A percentile compares a stretch with the other conserved stretches of the same genome.
Evolutionary conservation across 2,888 invertebrate species (phyloP).

Genomic region (Watsonalla cultraria): DNA sequence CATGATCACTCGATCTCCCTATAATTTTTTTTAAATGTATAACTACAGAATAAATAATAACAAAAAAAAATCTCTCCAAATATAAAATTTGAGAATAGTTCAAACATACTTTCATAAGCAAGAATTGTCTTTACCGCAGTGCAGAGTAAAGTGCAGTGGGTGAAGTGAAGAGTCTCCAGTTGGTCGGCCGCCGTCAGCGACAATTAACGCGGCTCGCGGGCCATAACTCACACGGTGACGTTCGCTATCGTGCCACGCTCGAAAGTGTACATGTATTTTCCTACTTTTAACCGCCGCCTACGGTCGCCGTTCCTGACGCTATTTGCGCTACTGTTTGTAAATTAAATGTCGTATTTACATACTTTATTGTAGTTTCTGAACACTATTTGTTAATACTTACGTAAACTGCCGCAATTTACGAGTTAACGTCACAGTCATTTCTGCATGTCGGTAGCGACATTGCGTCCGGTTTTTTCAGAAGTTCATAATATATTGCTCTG

Average conservation of each 20-base stretch:
- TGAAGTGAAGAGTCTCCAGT: conserved; percentile 9
- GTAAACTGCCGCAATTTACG: conserved; percentile 38
- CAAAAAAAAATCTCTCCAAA: no score
- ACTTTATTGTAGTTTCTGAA: conserved; percentile 67
- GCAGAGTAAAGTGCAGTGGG: conserved; percentile 22
- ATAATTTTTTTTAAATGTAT: no score
- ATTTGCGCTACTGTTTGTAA: conserved; percentile 52
- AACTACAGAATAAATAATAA: no score
- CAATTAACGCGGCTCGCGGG: conserved; percentile 52
- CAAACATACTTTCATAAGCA: no score
- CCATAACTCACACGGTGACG: conserved; percentile 56
- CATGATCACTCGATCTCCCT: no score
- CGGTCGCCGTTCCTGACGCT: conserved; percentile 27
- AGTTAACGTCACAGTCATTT: conserved; percentile 1
- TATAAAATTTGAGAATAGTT: no score
- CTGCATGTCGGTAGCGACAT: not conserved
- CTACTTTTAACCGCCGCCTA: conserved; percentile 48
- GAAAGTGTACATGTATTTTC: conserved; percentile 34
- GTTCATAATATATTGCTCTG: not conserved
- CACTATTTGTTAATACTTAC: conserved; percentile 57
- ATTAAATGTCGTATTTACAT: conserved; percentile 69
- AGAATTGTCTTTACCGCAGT: not conserved
- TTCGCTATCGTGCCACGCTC: conserved; percentile 37
- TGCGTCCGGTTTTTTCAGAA: not conserved
- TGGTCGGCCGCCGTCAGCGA: conserved; percentile 39